Percentiles rank a stretch among this genome's conserved stretches.
phyloP scores from a whole-genome alignment of 1,140 invertebrate genomes.

The Drosophila kikkawai region DNA sequence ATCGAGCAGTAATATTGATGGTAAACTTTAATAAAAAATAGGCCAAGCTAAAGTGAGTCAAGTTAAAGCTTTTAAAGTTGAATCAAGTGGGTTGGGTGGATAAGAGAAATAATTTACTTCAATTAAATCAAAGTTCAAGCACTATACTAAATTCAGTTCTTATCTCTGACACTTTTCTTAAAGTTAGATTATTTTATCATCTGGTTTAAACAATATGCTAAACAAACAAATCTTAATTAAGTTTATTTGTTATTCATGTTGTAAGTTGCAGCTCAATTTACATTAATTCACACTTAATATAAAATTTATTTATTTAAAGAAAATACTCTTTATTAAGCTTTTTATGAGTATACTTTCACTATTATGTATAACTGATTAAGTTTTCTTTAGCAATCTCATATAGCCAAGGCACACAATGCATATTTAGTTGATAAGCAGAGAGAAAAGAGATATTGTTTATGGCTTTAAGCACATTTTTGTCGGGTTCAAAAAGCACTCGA shows the following conservation, averaged over 20 bases:
- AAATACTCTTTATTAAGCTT: not conserved
- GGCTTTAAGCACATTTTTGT: conserved; percentile 11
- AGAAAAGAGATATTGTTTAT: conserved; percentile 7
- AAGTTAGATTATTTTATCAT: not conserved
- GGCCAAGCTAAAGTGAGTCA: not conserved
- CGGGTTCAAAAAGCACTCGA: conserved; percentile 49
- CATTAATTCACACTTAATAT: not conserved
- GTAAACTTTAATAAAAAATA: not conserved
- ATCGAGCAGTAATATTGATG: conserved; percentile 1
- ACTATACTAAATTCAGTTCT: not conserved
- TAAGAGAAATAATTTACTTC: not conserved
- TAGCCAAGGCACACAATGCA: not conserved
- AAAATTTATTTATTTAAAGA: not conserved
- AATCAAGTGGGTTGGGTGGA: not conserved
- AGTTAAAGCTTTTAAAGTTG: not conserved
- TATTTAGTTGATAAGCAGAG: conserved; percentile 8
- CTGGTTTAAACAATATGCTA: not conserved
- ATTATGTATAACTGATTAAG: not conserved
- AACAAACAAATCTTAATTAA: not conserved
- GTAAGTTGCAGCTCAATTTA: not conserved
- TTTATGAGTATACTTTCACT: not conserved
- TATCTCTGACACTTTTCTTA: not conserved
- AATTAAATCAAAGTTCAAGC: conserved; percentile 2
- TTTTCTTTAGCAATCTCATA: not conserved
- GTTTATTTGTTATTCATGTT: not conserved